Evolutionary conservation across 2,113 vertebrate genomes (phyloP).

Genomic region (Mohoua ochrocephala): DNA sequence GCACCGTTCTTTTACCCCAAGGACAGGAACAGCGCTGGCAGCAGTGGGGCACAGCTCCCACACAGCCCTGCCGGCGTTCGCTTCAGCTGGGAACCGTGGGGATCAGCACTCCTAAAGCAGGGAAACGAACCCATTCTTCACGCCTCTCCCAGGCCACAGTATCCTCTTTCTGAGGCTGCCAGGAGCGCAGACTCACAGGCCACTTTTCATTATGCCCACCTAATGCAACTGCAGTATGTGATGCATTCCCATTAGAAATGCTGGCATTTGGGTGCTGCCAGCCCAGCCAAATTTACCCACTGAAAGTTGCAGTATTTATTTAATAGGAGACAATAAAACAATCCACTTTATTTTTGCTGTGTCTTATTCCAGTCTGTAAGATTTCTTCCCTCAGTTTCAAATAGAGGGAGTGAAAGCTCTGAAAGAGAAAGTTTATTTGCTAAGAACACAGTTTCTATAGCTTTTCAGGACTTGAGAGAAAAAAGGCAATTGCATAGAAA

Average conservation of each 20-base stretch:
- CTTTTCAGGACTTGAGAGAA: not conserved
- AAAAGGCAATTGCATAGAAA: not conserved
- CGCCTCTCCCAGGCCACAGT: not conserved
- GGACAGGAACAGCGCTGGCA: not conserved
- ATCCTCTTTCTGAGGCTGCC: not conserved
- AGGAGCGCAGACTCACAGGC: not conserved
- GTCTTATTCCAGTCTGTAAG: not conserved
- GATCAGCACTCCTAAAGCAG: not conserved
- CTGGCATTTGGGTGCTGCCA: not conserved
- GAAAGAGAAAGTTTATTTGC: not conserved
- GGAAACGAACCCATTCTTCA: not conserved
- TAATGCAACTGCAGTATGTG: not conserved
- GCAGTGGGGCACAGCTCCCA: not conserved
- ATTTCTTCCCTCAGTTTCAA: not conserved
- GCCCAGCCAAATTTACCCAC: not conserved
- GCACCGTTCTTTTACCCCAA: not conserved
- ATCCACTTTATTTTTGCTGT: not conserved
- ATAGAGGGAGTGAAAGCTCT: not conserved
- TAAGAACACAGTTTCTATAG: not conserved
- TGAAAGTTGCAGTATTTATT: not conserved
- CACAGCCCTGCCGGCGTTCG: accelerated
- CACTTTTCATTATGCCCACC: not conserved
- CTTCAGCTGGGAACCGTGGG: not conserved
- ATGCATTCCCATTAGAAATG: not conserved
- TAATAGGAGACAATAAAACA: not conserved